Percentiles rank a stretch among this genome's conserved stretches.
Conservation (phyloP, 2,113 vertebrate species). For the Todiramphus saurophagus region DNA sequence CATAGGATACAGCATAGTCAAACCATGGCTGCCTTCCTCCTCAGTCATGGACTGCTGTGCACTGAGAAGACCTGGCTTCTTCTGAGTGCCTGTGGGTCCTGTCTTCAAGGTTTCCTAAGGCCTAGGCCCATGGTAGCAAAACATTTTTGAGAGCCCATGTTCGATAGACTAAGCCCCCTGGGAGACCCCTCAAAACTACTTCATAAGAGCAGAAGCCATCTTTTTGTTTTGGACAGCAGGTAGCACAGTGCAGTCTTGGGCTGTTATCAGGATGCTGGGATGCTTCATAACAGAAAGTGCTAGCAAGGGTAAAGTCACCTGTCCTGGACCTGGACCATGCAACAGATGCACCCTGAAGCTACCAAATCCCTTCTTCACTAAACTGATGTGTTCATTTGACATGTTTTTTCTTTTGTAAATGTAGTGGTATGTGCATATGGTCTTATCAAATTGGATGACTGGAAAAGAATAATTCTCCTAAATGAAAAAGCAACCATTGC, state of each 20-base stretch:
- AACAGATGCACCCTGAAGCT: not conserved
- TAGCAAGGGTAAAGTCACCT: not conserved
- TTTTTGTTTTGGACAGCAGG: not conserved
- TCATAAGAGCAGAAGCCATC: not conserved
- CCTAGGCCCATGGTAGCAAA: not conserved
- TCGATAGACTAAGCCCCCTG: not conserved
- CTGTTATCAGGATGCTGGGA: not conserved
- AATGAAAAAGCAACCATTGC: not conserved
- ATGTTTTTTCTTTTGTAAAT: not conserved
- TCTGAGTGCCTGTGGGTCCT: not conserved
- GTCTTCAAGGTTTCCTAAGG: not conserved
- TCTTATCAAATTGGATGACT: not conserved
- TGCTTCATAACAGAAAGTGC: not conserved
- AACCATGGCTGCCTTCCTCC: not conserved
- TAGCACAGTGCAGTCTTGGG: not conserved
- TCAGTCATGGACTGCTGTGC: not conserved
- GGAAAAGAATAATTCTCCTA: not conserved
- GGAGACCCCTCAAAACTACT: not conserved
- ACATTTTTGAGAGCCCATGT: not conserved
- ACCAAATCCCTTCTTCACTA: not conserved
- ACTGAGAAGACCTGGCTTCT: not conserved
- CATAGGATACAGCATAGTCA: not conserved
- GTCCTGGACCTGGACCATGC: not conserved
- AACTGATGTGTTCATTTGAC: not conserved
- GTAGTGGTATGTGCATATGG: not conserved